Conservation (phyloP, 92 coral and sea anemone genomes). For the Epizoanthus scotinus region DNA sequence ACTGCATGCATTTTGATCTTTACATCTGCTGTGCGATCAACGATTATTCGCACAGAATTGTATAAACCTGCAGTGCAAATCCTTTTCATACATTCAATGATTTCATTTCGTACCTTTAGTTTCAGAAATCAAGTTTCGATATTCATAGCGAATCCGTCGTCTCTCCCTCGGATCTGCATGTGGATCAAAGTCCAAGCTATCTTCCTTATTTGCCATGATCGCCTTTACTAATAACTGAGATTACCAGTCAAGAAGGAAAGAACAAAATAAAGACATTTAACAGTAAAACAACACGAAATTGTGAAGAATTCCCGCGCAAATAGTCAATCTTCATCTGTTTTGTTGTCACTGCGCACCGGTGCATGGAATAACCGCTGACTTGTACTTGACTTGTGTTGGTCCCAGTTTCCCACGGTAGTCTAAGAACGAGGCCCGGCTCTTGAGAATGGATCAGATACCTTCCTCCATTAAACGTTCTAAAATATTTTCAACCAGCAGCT, state of each 20-base stretch:
- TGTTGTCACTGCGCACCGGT: slow-evolving; percentile 12
- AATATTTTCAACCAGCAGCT: too few relatives aligned
- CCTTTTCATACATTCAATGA: neutral
- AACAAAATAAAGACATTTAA: neutral
- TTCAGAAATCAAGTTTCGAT: slow-evolving; percentile 90
- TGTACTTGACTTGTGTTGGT: neutral
- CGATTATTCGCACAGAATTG: slow-evolving; percentile 1
- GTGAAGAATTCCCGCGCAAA: slow-evolving; percentile 31
- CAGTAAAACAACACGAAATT: too few relatives aligned
- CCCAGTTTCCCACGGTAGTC: too few relatives aligned
- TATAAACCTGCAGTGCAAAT: too few relatives aligned
- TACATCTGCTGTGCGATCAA: neutral
- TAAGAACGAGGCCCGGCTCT: too few relatives aligned
- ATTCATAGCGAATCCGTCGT: slow-evolving; percentile 79
- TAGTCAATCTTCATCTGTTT: slow-evolving; percentile 5
- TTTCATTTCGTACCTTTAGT: slow-evolving; percentile 75
- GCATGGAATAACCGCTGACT: slow-evolving; percentile 21
- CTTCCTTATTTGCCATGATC: slow-evolving; percentile 68
- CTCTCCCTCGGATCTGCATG: slow-evolving; percentile 87
- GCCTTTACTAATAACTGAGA: neutral
- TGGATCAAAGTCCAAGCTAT: slow-evolving; percentile 66
- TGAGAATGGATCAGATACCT: too few relatives aligned
- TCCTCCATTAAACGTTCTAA: too few relatives aligned
- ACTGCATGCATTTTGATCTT: neutral
- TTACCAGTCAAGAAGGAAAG: neutral